Evolutionary conservation across 2,113 vertebrate species (phyloP).

Genomic region (Gallinago jamesoni): DNA sequence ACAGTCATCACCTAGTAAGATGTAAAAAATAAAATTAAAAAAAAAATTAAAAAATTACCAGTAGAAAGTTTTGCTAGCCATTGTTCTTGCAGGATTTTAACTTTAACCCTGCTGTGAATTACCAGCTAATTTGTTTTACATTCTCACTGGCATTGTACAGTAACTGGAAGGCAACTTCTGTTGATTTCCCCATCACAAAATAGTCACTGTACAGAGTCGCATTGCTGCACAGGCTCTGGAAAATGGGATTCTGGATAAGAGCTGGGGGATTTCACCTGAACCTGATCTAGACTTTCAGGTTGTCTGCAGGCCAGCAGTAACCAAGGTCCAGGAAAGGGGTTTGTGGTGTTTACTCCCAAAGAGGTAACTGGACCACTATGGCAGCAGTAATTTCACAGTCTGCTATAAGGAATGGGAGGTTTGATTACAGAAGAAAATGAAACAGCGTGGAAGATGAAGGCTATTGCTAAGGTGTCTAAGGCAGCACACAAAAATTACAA

Average conservation of each 20-base stretch:
- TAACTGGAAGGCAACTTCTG: background rate
- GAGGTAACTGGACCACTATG: background rate
- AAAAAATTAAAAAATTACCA: background rate
- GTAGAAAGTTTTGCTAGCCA: background rate
- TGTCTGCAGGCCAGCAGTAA: background rate
- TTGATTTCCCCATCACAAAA: background rate
- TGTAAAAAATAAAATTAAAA: background rate
- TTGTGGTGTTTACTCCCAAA: background rate
- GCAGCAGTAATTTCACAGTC: background rate
- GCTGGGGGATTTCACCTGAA: background rate
- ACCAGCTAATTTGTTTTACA: background rate
- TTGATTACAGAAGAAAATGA: background rate
- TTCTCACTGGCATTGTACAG: background rate
- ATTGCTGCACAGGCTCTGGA: background rate
- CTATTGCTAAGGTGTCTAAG: background rate
- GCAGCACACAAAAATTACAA: background rate
- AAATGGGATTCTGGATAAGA: rapidly evolving
- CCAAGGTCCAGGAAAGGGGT: background rate
- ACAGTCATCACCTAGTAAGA: background rate
- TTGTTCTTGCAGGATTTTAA: background rate
- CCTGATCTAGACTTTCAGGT: background rate
- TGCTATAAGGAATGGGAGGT: background rate
- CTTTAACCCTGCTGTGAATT: background rate
- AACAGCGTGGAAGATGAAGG: background rate
- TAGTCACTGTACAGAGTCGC: rapidly evolving